These are phyloP conservation scores for Caenorhabditis angaria DNA, from an alignment of 2,888 invertebrate genomes.

Conservation along the genomic window DNA sequence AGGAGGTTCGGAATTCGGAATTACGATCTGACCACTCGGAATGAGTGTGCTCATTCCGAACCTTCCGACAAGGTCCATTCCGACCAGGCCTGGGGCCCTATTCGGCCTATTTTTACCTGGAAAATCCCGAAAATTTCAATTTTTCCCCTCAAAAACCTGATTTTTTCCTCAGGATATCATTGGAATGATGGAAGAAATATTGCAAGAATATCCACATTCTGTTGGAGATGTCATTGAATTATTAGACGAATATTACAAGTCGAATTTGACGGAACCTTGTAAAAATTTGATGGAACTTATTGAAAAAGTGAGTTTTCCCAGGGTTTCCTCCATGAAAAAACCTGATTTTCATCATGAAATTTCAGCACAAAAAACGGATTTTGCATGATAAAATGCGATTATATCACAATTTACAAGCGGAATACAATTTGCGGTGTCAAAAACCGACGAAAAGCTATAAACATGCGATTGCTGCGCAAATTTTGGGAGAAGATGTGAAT, in stretches of 20 bases:
- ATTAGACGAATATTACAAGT: neutral
- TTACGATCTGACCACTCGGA: too few species aligned
- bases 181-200: neutral
- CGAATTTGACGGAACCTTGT: neutral
- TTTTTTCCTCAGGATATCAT: neutral
- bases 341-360: too few species aligned
- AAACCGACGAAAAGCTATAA: neutral
- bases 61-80: too few species aligned
- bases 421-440: conserved; percentile 7
- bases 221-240: neutral
- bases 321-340: too few species aligned
- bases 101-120: too few species aligned
- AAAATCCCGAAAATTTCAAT: too few species aligned
- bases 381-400: conserved; percentile 11
- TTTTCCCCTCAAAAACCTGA: neutral
- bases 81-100: too few species aligned
- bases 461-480: neutral
- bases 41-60: too few species aligned
- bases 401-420: conserved; percentile 19
- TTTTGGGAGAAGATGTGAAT: neutral
- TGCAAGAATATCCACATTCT: neutral
- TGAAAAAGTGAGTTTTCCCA: too few species aligned
- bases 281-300: neutral
- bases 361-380: neutral
- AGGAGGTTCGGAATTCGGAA: too few species aligned